phyloP scores from a whole-genome alignment of 2,113 vertebrate species.

The Micromys minutus region DNA sequence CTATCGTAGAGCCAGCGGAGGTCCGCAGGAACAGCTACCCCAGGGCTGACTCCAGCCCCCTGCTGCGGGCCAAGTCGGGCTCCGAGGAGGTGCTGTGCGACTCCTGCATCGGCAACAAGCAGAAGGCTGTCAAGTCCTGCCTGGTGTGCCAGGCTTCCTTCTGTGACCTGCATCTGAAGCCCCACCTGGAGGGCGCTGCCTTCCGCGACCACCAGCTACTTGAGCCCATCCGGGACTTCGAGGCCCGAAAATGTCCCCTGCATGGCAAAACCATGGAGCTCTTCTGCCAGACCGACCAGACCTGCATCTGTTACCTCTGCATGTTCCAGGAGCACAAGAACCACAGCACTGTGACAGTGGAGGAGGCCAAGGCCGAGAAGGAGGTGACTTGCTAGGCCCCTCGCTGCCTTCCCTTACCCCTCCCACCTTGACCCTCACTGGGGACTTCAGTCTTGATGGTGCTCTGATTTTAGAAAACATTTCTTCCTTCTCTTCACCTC shows the following conservation, averaged over 20 bases:
- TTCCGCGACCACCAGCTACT: conserved; percentile 97
- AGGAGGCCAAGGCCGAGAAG: conserved; percentile 88
- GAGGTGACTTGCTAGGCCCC: conserved; percentile 83
- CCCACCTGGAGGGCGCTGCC: conserved; percentile 94
- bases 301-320: conserved; percentile 94
- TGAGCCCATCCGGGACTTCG: conserved; percentile 91
- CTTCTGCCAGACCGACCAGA: conserved; percentile 93
- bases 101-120: conserved; percentile 94
- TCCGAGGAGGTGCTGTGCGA: conserved; percentile 92
- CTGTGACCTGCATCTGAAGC: conserved; percentile 94
- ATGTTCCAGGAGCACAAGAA: conserved; percentile 93
- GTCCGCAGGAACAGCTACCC: conserved; percentile 79
- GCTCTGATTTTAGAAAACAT: not conserved
- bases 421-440: not conserved
- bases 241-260: conserved; percentile 90
- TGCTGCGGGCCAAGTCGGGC: conserved; percentile 76
- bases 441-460: not conserved
- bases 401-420: not conserved
- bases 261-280: conserved; percentile 94
- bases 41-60: conserved; percentile 56
- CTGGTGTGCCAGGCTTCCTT: conserved; percentile 96
- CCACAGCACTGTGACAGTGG: conserved; percentile 89
- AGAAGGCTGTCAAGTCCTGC: conserved; percentile 95
- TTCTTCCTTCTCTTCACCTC: not conserved
- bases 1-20: conserved; percentile 81